phyloP scores from a whole-genome alignment of 2,113 vertebrate genomes.

The Lampris incognitus region DNA sequence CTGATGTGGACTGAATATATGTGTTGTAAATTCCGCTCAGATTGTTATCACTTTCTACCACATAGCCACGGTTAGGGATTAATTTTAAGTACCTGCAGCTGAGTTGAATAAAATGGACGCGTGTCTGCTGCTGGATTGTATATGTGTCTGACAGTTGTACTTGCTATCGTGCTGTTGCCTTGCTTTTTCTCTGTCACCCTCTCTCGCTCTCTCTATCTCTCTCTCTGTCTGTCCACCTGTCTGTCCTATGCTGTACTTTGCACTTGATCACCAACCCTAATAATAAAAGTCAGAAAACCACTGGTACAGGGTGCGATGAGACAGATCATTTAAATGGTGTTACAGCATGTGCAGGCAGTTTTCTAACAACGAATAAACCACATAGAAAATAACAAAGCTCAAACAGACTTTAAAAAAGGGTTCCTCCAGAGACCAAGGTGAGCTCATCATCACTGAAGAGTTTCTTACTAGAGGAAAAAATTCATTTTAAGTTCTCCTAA shows the following conservation, averaged over 20 bases:
- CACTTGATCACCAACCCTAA: background rate
- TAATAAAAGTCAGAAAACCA: background rate
- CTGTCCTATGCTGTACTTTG: background rate
- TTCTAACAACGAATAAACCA: too few species aligned
- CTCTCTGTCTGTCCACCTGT: background rate
- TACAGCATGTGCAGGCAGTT: too few species aligned
- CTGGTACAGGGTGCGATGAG: too few species aligned
- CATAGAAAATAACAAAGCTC: too few species aligned
- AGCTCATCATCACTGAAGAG: too few species aligned
- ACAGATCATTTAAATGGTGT: too few species aligned
- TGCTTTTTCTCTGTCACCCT: background rate
- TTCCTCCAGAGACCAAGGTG: too few species aligned
- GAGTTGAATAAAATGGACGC: slow-evolving; percentile 9
- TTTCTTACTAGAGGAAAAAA: too few species aligned
- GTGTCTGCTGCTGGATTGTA: background rate
- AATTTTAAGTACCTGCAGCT: slow-evolving; percentile 5
- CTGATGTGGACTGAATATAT: slow-evolving; percentile 9
- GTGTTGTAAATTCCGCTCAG: slow-evolving; percentile 28
- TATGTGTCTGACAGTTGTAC: background rate
- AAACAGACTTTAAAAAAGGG: too few species aligned
- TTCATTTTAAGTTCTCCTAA: background rate
- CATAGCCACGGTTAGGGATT: slow-evolving; percentile 6
- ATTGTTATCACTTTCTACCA: slow-evolving; percentile 1
- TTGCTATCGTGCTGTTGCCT: too few species aligned
- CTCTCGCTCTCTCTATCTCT: background rate